Evolutionary conservation across 2,113 vertebrate genomes (phyloP).

Genomic region (Piaya cayana): DNA sequence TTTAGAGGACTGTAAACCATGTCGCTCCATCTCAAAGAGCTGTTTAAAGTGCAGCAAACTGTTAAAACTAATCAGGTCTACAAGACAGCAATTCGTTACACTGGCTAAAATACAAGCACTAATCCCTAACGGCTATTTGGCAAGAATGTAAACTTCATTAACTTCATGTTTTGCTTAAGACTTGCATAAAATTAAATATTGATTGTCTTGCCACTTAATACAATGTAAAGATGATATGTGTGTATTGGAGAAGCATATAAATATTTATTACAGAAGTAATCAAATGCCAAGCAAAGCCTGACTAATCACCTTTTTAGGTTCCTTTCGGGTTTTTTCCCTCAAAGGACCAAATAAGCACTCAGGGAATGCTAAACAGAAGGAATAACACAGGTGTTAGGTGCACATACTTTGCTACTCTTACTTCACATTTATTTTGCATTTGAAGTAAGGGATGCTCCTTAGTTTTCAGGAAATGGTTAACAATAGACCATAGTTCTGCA

Average conservation of each 20-base stretch:
- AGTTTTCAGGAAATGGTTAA: neutral
- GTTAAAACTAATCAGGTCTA: conserved; percentile 16
- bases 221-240: neutral
- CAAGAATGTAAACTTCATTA: conserved; percentile 38
- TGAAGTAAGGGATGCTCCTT: neutral
- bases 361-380: neutral
- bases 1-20: neutral
- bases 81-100: neutral
- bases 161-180: conserved; percentile 4
- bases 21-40: neutral
- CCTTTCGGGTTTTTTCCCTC: neutral
- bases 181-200: conserved; percentile 42
- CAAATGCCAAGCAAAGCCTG: neutral
- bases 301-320: neutral
- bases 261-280: conserved; percentile 20
- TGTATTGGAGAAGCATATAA: neutral
- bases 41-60: neutral
- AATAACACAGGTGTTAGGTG: neutral
- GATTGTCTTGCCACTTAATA: neutral
- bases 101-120: neutral
- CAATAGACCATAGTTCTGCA: neutral
- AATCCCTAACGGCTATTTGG: neutral
- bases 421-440: neutral
- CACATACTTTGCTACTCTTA: neutral
- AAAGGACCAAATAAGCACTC: neutral